Evolutionary conservation across 2,888 invertebrate genomes (phyloP).

Genomic region (Noctua janthe): DNA sequence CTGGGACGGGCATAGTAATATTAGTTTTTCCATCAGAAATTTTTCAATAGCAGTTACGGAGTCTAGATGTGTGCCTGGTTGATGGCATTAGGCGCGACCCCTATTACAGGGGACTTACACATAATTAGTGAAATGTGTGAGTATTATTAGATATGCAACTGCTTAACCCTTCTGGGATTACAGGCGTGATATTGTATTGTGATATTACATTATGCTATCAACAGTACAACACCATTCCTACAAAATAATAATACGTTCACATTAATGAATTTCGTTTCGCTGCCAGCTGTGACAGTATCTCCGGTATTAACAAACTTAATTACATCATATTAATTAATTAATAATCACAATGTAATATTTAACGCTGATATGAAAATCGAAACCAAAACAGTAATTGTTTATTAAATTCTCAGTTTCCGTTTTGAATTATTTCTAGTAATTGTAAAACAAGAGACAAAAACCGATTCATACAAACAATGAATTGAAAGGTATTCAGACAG

Average conservation of each 20-base stretch:
- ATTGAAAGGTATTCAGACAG: conserved; percentile 19
- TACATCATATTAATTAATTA: conserved; percentile 32
- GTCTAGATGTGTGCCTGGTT: not conserved
- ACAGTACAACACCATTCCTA: not conserved
- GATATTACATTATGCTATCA: not conserved
- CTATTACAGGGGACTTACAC: not conserved
- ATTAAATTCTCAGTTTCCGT: not conserved
- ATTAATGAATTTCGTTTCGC: not conserved
- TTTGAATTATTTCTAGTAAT: not conserved
- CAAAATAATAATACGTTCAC: conserved; percentile 17
- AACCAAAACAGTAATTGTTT: conserved; percentile 18
- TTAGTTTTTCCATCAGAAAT: not conserved
- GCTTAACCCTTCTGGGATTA: not conserved
- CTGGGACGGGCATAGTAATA: not conserved
- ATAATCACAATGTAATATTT: conserved; percentile 20
- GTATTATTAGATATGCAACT: not conserved
- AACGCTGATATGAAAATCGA: conserved; percentile 9
- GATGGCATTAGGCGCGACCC: not conserved
- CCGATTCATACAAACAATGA: conserved; percentile 10
- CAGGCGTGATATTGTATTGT: not conserved
- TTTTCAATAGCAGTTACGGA: not conserved
- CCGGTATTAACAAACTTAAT: conserved; percentile 41
- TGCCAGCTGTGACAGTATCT: conserved; percentile 29
- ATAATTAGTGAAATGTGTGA: not conserved
- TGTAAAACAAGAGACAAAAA: not conserved